Evolutionary conservation across 2,888 invertebrate species (phyloP).

Genomic region (Craniophora ligustri): DNA sequence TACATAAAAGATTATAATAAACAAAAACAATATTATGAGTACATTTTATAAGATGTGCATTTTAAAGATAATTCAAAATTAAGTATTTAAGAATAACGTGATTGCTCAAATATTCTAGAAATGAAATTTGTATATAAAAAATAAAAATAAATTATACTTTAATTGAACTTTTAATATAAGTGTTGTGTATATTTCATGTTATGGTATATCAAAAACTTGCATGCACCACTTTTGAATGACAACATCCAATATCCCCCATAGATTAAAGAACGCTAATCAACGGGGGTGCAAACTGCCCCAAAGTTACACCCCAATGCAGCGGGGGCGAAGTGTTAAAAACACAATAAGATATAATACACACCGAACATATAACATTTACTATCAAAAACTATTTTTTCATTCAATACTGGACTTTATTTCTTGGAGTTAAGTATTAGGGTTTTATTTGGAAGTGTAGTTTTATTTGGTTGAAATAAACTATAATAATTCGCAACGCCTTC

Average conservation of each 20-base stretch:
- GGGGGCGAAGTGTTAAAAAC: slow-evolving; percentile 86
- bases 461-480: slow-evolving; percentile 55
- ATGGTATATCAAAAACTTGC: background rate
- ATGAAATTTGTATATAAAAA: no score
- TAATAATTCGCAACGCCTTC: slow-evolving; percentile 87
- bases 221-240: slow-evolving; percentile 54
- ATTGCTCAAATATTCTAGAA: no score
- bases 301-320: slow-evolving; percentile 67
- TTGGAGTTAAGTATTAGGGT: slow-evolving; percentile 31
- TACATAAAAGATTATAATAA: no score
- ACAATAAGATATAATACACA: slow-evolving; percentile 83
- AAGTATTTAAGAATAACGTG: background rate
- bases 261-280: slow-evolving; percentile 87
- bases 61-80: no score
- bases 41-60: background rate
- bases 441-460: background rate
- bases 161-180: no score
- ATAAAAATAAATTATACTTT: no score
- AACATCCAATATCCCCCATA: slow-evolving; percentile 77
- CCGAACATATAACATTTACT: slow-evolving; percentile 33
- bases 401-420: slow-evolving; percentile 50
- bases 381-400: slow-evolving; percentile 14
- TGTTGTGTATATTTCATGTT: no score
- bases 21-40: background rate
- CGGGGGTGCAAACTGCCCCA: slow-evolving; percentile 84